These are phyloP conservation scores for Ryuthela nishihirai DNA, from an alignment of 2,888 invertebrate species.

Conservation along the genomic window DNA sequence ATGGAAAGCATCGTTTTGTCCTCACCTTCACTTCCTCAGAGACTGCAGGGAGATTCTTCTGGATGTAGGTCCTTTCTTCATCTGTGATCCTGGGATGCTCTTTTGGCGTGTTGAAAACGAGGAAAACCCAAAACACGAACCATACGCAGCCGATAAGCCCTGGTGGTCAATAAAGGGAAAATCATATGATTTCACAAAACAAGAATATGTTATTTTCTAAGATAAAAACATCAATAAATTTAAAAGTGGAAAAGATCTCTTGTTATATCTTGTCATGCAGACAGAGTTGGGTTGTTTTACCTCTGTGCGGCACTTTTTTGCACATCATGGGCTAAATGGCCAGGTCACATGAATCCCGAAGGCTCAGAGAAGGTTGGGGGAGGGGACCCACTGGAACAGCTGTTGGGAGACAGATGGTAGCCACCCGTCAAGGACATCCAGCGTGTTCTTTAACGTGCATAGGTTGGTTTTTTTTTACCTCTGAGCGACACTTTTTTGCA, in stretches of 20 bases:
- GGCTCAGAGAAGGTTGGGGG: too few relatives aligned
- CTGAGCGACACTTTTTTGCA: too few relatives aligned
- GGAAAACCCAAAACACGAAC: constrained; percentile 33
- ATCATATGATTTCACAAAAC: background rate
- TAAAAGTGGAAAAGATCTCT: background rate
- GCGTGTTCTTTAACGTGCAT: too few relatives aligned
- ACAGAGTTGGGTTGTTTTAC: too few relatives aligned
- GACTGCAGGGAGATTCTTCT: constrained; percentile 32
- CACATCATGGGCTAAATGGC: too few relatives aligned
- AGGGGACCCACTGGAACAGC: too few relatives aligned
- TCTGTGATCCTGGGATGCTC: constrained; percentile 35
- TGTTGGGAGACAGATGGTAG: too few relatives aligned
- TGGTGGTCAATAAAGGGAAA: background rate
- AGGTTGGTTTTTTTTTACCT: too few relatives aligned
- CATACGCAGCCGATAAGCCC: constrained; percentile 38
- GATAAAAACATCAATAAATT: background rate
- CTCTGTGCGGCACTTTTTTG: too few relatives aligned
- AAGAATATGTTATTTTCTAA: background rate
- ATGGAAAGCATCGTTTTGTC: background rate
- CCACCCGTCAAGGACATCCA: too few relatives aligned
- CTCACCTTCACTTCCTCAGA: constrained; percentile 45
- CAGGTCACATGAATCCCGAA: too few relatives aligned
- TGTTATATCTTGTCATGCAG: background rate
- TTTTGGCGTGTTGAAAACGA: constrained; percentile 38
- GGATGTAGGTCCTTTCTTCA: constrained; percentile 45